Conservation (phyloP, 2,888 invertebrate genomes). For the Archips xylosteana region DNA sequence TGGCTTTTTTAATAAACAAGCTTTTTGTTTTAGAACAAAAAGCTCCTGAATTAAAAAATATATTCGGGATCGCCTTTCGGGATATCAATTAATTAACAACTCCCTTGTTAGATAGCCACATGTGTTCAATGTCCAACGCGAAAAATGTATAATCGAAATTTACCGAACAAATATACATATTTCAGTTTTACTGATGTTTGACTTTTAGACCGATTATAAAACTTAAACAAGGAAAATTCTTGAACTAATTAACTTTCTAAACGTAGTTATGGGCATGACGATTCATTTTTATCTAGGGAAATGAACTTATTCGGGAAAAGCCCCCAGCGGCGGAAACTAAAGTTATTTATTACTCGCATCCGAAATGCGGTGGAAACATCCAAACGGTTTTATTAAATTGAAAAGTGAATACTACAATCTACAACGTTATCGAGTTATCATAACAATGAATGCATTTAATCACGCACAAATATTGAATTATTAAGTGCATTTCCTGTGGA, state of each 20-base stretch:
- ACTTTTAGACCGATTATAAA: too few species aligned
- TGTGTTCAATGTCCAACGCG: neutral
- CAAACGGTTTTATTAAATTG: conserved; percentile 14
- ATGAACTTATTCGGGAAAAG: neutral
- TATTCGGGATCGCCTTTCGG: neutral
- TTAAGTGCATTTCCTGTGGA: conserved; percentile 42
- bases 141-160: neutral
- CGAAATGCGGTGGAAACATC: neutral
- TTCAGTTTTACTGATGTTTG: neutral
- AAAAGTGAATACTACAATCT: neutral
- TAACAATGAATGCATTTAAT: conserved; percentile 34
- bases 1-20: neutral
- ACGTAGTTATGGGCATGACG: neutral
- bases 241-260: too few species aligned
- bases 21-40: neutral
- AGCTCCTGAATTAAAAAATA: neutral
- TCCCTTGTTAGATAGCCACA: neutral
- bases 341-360: neutral
- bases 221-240: too few species aligned
- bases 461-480: conserved; percentile 37
- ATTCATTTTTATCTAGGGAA: neutral
- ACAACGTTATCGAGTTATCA: conserved; percentile 12
- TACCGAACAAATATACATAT: neutral
- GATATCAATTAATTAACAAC: neutral
- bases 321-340: neutral